Conservation (phyloP, 53 echinoderm and acorn worm species). For the Crossaster papposus region DNA sequence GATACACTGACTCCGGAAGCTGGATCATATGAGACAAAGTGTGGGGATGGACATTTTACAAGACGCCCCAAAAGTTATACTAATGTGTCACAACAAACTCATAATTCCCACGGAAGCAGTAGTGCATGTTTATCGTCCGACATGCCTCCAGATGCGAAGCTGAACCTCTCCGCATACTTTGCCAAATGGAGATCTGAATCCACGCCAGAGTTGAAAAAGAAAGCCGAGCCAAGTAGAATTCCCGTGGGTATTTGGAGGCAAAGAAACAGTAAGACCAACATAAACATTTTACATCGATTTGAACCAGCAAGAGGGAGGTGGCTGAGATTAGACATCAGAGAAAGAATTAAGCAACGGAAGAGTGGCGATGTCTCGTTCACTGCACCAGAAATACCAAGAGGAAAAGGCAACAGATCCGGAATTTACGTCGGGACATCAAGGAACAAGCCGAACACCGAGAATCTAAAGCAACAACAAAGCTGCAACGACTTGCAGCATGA, state of each 20-base stretch:
- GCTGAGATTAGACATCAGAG: neutral
- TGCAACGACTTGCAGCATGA: neutral
- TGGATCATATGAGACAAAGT: neutral
- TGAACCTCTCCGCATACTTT: neutral
- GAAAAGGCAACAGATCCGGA: neutral
- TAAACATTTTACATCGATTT: neutral
- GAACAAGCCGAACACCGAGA: neutral
- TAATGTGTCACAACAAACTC: neutral
- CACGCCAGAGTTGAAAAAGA: neutral
- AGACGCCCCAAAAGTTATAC: neutral
- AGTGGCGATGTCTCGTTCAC: neutral
- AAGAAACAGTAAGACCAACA: neutral
- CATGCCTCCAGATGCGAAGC: neutral
- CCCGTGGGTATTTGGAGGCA: neutral
- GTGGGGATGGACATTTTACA: neutral
- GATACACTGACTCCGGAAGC: neutral
- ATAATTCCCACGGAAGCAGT: neutral
- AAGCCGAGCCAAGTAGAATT: neutral
- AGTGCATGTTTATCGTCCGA: neutral
- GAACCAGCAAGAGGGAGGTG: neutral
- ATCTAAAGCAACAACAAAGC: neutral
- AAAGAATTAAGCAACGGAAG: neutral
- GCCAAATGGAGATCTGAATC: neutral
- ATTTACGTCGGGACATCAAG: neutral
- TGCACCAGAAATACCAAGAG: neutral